phyloP scores from a whole-genome alignment of 2,797 vertebrate species.

The Coendou prehensilis region DNA sequence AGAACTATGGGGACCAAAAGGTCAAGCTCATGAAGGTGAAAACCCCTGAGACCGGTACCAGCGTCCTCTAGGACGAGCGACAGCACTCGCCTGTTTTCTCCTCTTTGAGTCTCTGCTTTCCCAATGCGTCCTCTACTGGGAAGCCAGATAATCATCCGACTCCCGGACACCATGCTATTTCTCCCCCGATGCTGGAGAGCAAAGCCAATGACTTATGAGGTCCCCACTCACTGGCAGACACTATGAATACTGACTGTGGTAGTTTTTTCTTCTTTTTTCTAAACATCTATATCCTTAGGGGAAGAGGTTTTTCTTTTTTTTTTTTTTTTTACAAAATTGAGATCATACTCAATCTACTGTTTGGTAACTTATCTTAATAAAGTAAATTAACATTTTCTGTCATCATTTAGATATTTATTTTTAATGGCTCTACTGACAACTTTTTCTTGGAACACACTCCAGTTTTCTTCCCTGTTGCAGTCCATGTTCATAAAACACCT shows the following conservation, averaged over 20 bases:
- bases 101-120: neutral
- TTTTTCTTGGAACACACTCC: too few relatives aligned
- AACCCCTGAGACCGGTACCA: neutral
- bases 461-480: neutral
- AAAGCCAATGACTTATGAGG: fast-evolving
- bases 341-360: neutral
- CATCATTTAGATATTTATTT: neutral
- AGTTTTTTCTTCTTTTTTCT: neutral
- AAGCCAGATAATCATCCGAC: neutral
- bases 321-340: neutral
- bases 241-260: fast-evolving
- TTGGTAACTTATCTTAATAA: neutral
- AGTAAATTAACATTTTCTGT: neutral
- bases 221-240: neutral
- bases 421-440: neutral
- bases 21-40: fast-evolving
- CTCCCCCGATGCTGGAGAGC: neutral
- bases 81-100: fast-evolving
- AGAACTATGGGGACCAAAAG: fast-evolving
- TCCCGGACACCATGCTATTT: fast-evolving
- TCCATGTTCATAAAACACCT: fast-evolving
- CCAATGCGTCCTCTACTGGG: fast-evolving
- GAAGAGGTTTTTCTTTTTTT: neutral
- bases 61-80: too few relatives aligned
- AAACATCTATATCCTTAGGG: too few relatives aligned